Percentiles rank a stretch among this genome's conserved stretches.
These are phyloP conservation scores for Telenomus remus DNA, from an alignment of 1,140 invertebrate genomes.

Conservation along the genomic window DNA sequence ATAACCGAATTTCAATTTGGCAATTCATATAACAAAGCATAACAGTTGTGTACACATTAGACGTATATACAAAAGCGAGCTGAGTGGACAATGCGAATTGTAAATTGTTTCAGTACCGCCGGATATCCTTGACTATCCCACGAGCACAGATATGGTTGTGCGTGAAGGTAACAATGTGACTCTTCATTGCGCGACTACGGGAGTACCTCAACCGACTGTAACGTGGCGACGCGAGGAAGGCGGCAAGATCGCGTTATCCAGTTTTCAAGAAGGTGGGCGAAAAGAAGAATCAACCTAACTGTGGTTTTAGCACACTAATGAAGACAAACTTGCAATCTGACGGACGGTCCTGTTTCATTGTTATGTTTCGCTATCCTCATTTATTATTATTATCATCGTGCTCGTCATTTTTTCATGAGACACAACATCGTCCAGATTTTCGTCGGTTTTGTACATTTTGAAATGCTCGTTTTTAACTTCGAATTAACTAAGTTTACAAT, in stretches of 20 bases:
- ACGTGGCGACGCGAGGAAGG: constrained; percentile 90
- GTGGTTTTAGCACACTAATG: constrained; percentile 46
- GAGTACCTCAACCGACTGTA: constrained; percentile 88
- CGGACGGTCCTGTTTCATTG: constrained; percentile 21
- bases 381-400: not conserved
- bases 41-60: too few relatives aligned
- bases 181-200: constrained; percentile 88
- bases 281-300: constrained; percentile 32
- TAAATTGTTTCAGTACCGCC: constrained; percentile 84
- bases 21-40: too few relatives aligned
- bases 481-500: constrained; percentile 43
- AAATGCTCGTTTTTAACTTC: constrained; percentile 28
- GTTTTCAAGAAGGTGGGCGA: constrained; percentile 68
- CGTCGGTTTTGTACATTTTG: too few relatives aligned
- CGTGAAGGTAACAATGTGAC: constrained; percentile 90
- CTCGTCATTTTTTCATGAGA: not conserved
- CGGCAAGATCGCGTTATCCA: constrained; percentile 67
- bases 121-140: constrained; percentile 90
- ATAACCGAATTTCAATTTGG: too few relatives aligned
- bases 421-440: too few relatives aligned
- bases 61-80: too few relatives aligned
- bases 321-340: constrained; percentile 42
- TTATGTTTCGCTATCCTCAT: not conserved
- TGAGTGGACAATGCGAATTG: constrained; percentile 40
- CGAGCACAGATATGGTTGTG: constrained; percentile 91